Conservation (phyloP, 2,888 invertebrate species). For the Acanthosoma haemorrhoidale region DNA sequence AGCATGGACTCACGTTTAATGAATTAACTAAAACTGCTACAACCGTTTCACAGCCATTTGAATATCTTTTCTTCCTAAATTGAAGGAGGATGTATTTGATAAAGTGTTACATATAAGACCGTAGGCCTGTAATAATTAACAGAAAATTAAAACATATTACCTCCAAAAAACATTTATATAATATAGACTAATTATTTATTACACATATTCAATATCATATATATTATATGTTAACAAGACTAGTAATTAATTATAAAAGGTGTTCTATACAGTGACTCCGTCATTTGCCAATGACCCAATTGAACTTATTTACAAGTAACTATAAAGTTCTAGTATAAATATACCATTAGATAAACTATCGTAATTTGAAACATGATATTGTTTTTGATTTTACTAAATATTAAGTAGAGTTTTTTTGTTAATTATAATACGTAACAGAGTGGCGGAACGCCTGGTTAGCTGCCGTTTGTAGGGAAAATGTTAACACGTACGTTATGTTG, state of each 20-base stretch:
- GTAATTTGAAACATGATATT: too few relatives aligned
- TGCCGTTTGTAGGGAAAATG: too few relatives aligned
- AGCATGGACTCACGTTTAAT: neutral
- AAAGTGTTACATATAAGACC: slow-evolving; percentile 11
- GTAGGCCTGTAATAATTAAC: slow-evolving; percentile 13
- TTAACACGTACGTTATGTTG: too few relatives aligned
- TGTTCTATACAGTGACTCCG: slow-evolving; percentile 38
- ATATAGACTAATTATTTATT: neutral
- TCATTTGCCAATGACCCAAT: slow-evolving; percentile 14
- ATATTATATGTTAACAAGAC: neutral
- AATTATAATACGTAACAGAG: too few relatives aligned
- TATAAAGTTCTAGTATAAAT: too few relatives aligned
- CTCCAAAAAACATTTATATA: neutral
- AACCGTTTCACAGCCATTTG: slow-evolving; percentile 39
- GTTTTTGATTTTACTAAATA: too few relatives aligned
- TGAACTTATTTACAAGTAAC: neutral
- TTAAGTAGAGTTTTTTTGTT: too few relatives aligned
- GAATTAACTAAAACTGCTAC: slow-evolving; percentile 32
- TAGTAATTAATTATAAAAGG: slow-evolving; percentile 22
- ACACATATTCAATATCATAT: neutral
- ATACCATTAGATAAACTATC: too few relatives aligned
- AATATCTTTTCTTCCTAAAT: slow-evolving; percentile 36
- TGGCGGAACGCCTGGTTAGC: too few relatives aligned
- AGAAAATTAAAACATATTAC: neutral
- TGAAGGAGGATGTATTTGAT: slow-evolving; percentile 34